These are phyloP conservation scores for Pyrgilauda ruficollis DNA, from an alignment of 2,113 vertebrate species.

Conservation along the genomic window DNA sequence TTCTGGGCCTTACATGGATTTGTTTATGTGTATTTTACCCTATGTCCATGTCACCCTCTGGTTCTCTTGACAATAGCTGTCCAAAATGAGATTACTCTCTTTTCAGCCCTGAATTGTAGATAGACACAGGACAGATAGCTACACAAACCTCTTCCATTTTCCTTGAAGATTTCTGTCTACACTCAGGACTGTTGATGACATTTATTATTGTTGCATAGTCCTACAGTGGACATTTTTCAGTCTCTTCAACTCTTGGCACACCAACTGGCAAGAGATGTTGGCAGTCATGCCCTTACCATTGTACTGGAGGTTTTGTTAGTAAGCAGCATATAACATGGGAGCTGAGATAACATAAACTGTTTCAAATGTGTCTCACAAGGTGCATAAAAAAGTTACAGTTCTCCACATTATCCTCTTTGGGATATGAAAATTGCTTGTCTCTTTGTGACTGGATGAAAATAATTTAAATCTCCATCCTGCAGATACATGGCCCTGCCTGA, in stretches of 20 bases:
- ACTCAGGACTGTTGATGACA: too few relatives aligned
- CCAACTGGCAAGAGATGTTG: not conserved
- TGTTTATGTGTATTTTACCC: not conserved
- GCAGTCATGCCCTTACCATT: not conserved
- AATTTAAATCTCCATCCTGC: not conserved
- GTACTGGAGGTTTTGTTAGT: not conserved
- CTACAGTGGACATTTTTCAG: not conserved
- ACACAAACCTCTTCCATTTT: not conserved
- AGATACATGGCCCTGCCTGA: not conserved
- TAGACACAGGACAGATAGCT: not conserved
- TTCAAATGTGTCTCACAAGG: not conserved
- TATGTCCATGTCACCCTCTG: accelerated
- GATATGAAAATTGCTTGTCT: not conserved
- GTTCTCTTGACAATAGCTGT: not conserved
- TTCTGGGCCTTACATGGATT: not conserved
- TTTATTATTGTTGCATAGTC: not conserved
- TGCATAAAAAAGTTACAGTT: not conserved
- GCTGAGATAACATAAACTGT: not conserved
- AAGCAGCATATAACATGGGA: accelerated
- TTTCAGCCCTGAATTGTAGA: not conserved
- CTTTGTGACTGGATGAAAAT: not conserved
- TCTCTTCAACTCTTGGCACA: not conserved
- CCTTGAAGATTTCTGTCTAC: not conserved
- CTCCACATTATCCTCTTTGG: not conserved
- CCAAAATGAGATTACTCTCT: not conserved